phyloP scores from a whole-genome alignment of 2,888 invertebrate genomes.

The Tipula confusa region DNA sequence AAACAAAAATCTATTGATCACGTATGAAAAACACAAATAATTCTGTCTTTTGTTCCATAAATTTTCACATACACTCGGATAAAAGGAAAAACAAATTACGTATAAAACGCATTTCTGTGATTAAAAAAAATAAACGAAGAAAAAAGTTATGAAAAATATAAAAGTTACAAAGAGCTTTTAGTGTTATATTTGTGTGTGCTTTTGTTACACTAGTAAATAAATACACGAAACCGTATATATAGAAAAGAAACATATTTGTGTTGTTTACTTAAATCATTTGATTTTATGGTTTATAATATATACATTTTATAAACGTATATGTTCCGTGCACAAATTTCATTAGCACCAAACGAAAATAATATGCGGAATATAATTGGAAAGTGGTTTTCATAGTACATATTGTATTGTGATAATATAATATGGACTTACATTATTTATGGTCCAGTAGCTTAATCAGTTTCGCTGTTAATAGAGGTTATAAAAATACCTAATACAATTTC shows the following conservation, averaged over 20 bases:
- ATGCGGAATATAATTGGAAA: neutral
- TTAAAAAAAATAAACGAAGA: neutral
- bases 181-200: conserved; percentile 15
- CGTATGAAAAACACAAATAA: conserved; percentile 20
- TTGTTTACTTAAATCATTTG: conserved; percentile 3
- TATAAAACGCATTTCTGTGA: conserved; percentile 16
- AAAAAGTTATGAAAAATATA: conserved; percentile 21
- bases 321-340: neutral
- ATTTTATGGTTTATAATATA: conserved; percentile 25
- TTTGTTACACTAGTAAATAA: neutral
- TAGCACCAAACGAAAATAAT: neutral
- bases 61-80: neutral
- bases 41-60: conserved; percentile 25
- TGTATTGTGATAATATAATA: no score
- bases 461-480: no score
- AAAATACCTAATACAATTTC: no score
- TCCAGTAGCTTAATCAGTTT: no score
- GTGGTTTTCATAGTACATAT: neutral
- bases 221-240: neutral
- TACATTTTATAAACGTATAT: neutral
- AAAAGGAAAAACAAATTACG: conserved; percentile 6
- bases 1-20: neutral
- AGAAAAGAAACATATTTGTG: neutral
- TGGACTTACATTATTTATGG: no score
- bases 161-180: neutral